Percentiles rank a stretch among this genome's conserved stretches.
Conservation (phyloP, 2,797 vertebrate species). For the Dallia pectoralis region DNA sequence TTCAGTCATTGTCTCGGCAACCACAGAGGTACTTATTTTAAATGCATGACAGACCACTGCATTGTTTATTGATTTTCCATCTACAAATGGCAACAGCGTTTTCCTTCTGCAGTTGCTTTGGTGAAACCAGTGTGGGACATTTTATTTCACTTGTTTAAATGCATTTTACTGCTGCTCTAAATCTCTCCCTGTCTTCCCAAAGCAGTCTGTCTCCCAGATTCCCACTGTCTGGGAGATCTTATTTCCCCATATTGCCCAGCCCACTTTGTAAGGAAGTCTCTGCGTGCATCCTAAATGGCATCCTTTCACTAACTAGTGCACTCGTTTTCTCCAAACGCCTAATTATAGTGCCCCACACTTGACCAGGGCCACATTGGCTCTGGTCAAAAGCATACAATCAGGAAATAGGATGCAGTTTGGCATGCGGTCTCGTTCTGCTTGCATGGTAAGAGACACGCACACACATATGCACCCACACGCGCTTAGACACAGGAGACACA, state of each 20-base stretch:
- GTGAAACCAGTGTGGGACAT: neutral
- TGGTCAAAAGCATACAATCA: neutral
- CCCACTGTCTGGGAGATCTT: slow-evolving; percentile 50
- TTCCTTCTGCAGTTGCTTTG: neutral
- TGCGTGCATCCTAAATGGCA: neutral
- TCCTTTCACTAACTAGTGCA: neutral
- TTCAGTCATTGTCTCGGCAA: too few relatives aligned
- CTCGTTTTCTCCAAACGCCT: neutral
- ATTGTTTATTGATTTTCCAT: neutral
- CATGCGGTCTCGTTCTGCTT: neutral
- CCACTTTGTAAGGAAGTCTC: slow-evolving; percentile 22
- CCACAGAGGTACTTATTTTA: neutral
- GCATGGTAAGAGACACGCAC: slow-evolving; percentile 11
- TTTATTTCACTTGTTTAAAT: neutral
- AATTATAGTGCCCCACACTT: neutral
- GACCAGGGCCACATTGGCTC: neutral
- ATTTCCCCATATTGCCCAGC: slow-evolving; percentile 31
- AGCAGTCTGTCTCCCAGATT: slow-evolving; percentile 35
- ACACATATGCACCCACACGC: neutral
- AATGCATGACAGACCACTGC: neutral
- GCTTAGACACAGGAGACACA: slow-evolving; percentile 27
- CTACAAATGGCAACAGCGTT: neutral
- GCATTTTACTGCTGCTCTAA: neutral
- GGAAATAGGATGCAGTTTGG: neutral
- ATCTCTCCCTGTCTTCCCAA: slow-evolving; percentile 12